Base-by-base conservation (phyloP, 2,113 vertebrate species). In the Sylvilagus bachmani region DNA sequence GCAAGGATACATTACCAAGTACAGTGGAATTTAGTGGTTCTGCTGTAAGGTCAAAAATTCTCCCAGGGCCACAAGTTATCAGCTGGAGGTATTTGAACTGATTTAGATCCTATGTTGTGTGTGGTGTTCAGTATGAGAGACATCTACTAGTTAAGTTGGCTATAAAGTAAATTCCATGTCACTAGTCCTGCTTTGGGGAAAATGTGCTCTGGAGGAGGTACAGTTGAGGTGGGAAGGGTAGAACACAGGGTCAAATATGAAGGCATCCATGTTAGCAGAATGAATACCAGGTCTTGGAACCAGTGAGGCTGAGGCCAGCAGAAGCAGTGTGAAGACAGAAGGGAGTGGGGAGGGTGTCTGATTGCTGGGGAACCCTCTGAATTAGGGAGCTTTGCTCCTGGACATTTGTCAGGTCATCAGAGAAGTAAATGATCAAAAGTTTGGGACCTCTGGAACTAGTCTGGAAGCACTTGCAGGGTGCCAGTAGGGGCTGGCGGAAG, bases 91-190 rank as follows among this genome's bases (percentile, higher is more conserved):
- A 10, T 70, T 24, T 33, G 61, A n/a, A 79, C 58, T 70, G 80
- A 91, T 69, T 77, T 27, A 84, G 75, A 66, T 84, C 24, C 81
- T 16, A 55, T 21, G 13, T 11, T 66, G 16, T 19, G 33, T 14
- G 2, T 75, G 83, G 33, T 38, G 14, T 33, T 79, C 58, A 61
- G 22, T 97, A 64, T 79, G 73, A 69, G 93, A 95, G 75, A 36
- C 24, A 19, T 21, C 22, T 24, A 17, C 29, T 62, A 69, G 61
- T 38, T 25, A 58, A 58, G 21, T 22, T 79, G 36, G 44, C 25
- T 70, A 13, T 44, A n/a, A 86, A 83, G 33, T 31, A 21, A 75
- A 71, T 71, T 92, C 70, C 61, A 38, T 27, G 66, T 83, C 19
- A 22, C 16, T 11, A 31, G 22, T 27, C 44, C 87, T 71, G 9